Evolutionary conservation across 1,140 invertebrate genomes (phyloP), one percentile per base, ranked within the genome.

Genomic region (Drosophila tsacasi): DNA sequence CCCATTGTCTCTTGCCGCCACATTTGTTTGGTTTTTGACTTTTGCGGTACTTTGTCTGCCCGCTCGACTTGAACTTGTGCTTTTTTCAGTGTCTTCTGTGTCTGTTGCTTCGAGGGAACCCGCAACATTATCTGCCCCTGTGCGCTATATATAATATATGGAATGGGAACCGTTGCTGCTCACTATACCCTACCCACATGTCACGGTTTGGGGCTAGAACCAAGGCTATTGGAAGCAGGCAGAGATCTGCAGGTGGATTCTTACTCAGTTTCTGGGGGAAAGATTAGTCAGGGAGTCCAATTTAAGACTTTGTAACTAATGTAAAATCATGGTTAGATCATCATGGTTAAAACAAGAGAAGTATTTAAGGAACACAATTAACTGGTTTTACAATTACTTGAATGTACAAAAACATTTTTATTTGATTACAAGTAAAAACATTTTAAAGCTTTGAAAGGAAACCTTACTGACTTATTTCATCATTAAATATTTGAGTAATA

Each of bases 21-120:
- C 83, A 85, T 85, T 85, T 85, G 83, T 85, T 86, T 85, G 86
- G 83, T 86, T 85, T 86, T 85, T 82, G 81, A 86, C 83, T 85
- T 87, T 87, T 89, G 84, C 84, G 84, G 84, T 87, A 89, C 84
- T 89, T 89, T 86, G 80, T 64, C 71, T 83, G 84, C 84, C 84
- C 84, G 84, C 84, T 89, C 84, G 68, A 87, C 81, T 87, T 87
- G 84, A 87, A 87, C 84, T 86, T 86, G 77, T 73, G 81, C 79
- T 30, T 12, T 25, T 39, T 44, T 27, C 40, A 30, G 21, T 55
- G 47, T 42, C 21, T 37, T 40, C 17, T 27, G 37, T 30, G 21
- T 60, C 62, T 61, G 49, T 10, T 76, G 63, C 23, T 42, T 19
- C 17, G 57, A 32, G 39, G 73, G 46, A 69, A 55, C 83, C 79